Percentiles rank a stretch among this genome's conserved stretches.
These are phyloP conservation scores for Cynocephalus volans DNA, from an alignment of 2,113 vertebrate species.

Conservation along the genomic window DNA sequence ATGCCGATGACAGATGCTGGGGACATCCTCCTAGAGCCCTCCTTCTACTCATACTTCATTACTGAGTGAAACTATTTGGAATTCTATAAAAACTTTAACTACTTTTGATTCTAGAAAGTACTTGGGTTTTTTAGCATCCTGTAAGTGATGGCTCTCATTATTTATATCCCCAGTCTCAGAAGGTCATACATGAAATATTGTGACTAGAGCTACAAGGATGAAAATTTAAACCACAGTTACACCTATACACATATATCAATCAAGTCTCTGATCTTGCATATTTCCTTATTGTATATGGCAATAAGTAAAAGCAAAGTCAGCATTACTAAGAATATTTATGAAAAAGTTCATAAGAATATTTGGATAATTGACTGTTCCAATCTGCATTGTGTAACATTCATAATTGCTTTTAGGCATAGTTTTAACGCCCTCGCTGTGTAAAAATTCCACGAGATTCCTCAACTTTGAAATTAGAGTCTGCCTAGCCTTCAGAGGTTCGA, in stretches of 20 bases:
- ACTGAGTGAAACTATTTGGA: background rate
- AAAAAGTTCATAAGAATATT: slow-evolving; percentile 39
- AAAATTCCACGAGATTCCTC: background rate
- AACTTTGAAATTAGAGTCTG: background rate
- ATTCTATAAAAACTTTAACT: background rate
- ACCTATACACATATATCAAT: background rate
- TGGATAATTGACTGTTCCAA: slow-evolving; percentile 5
- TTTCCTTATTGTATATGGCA: background rate
- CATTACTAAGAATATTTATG: slow-evolving; percentile 27
- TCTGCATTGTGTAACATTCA: background rate
- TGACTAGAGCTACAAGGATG: background rate
- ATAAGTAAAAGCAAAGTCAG: slow-evolving; percentile 3
- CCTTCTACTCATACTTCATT: background rate
- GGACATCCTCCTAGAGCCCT: fast-evolving
- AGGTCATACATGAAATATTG: slow-evolving; percentile 18
- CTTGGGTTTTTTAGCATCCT: background rate
- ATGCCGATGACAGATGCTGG: background rate
- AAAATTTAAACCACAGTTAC: background rate
- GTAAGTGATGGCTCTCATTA: background rate
- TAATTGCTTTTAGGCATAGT: background rate
- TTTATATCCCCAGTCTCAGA: slow-evolving; percentile 12
- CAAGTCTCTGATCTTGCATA: background rate
- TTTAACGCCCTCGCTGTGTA: slow-evolving; percentile 6
- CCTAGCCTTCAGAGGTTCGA: slow-evolving; percentile 7
- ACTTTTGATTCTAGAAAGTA: background rate